These are phyloP conservation scores for Lampris incognitus DNA, from an alignment of 2,113 vertebrate genomes.

Conservation along the genomic window DNA sequence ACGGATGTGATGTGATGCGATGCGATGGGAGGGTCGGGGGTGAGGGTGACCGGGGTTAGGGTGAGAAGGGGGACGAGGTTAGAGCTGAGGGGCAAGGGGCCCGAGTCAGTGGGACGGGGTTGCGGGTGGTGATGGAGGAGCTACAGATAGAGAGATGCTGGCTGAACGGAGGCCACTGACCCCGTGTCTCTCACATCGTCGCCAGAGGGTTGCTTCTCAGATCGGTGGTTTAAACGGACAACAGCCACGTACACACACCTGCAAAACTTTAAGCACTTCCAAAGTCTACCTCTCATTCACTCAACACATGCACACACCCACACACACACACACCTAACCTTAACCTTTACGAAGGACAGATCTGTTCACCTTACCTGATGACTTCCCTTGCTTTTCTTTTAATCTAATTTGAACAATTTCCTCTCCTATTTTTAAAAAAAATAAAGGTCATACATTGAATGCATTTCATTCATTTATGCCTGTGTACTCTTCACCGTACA, in stretches of 20 bases:
- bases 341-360: too few relatives aligned
- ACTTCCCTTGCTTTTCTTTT: too few relatives aligned
- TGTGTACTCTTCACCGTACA: too few relatives aligned
- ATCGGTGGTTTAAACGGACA: conserved; percentile 34
- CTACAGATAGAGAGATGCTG: neutral
- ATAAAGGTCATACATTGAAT: too few relatives aligned
- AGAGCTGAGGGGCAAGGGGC: conserved; percentile 42
- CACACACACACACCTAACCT: too few relatives aligned
- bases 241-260: neutral
- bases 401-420: too few relatives aligned
- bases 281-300: neutral
- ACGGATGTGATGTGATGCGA: conserved; percentile 35
- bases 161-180: conserved; percentile 29
- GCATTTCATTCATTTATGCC: too few relatives aligned
- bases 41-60: conserved; percentile 31
- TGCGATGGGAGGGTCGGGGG: conserved; percentile 7
- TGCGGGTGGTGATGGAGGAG: too few relatives aligned
- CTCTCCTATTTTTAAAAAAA: too few relatives aligned
- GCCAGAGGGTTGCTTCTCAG: conserved; percentile 40
- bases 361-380: too few relatives aligned
- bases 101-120: conserved; percentile 20
- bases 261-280: neutral
- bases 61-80: conserved; percentile 55
- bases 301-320: conserved; percentile 7
- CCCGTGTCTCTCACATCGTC: conserved; percentile 42